phyloP scores from a whole-genome alignment of 2,113 vertebrate genomes.

The Heliornis fulica region DNA sequence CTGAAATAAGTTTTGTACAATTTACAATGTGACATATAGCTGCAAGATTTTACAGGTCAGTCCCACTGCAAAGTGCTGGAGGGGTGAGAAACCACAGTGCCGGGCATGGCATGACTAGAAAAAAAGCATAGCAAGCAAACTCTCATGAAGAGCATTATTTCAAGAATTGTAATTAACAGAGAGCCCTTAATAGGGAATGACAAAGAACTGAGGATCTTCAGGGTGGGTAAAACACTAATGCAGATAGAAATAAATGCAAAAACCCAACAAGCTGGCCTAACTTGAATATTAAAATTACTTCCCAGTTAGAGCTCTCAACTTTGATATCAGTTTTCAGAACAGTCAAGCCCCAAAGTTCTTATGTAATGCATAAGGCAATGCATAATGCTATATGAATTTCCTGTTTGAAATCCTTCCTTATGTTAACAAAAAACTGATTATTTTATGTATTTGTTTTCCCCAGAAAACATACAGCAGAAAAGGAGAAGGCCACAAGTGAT shows the following conservation, averaged over 20 bases:
- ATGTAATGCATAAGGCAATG: background rate
- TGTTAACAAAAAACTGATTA: background rate
- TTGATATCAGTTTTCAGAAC: background rate
- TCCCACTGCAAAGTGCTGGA: background rate
- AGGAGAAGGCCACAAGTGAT: background rate
- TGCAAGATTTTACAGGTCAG: background rate
- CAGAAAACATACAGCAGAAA: constrained; percentile 62
- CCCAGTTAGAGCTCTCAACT: background rate
- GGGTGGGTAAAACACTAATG: background rate
- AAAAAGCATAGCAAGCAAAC: rapidly evolving
- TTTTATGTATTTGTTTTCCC: background rate
- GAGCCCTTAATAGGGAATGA: background rate
- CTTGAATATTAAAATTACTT: background rate
- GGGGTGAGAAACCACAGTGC: background rate
- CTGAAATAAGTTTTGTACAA: background rate
- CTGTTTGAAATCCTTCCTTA: background rate
- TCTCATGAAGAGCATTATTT: background rate
- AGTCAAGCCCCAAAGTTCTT: background rate
- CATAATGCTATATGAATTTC: background rate
- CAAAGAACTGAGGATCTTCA: background rate
- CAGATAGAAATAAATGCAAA: background rate
- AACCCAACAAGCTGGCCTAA: background rate
- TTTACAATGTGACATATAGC: background rate
- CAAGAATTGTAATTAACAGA: background rate
- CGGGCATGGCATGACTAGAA: background rate